Conservation (phyloP, 2,113 vertebrate species). For the Ptilorrhoa leucosticta region DNA sequence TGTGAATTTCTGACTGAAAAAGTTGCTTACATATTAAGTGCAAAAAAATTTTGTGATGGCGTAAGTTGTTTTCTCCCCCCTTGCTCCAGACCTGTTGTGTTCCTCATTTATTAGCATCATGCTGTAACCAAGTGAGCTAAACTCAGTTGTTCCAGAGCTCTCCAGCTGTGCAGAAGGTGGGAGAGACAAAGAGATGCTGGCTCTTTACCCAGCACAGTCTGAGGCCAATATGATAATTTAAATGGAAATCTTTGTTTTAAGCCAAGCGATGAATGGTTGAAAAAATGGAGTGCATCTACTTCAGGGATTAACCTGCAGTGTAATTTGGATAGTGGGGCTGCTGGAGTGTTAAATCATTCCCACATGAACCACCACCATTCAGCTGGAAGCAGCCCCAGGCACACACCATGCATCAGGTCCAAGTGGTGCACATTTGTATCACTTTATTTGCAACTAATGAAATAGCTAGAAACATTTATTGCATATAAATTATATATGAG, state of each 20-base stretch:
- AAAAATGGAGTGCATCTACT: neutral
- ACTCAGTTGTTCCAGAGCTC: neutral
- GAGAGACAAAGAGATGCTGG: neutral
- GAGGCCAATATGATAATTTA: neutral
- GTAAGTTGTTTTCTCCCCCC: neutral
- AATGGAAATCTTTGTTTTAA: constrained; percentile 4
- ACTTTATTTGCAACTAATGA: constrained; percentile 61
- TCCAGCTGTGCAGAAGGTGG: neutral
- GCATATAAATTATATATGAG: constrained; percentile 50
- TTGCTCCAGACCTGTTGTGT: neutral
- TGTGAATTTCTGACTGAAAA: neutral
- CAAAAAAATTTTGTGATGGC: neutral
- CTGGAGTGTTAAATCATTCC: constrained; percentile 24
- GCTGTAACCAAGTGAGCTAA: neutral
- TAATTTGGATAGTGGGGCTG: constrained; percentile 10
- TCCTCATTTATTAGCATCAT: neutral
- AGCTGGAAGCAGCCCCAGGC: constrained; percentile 30
- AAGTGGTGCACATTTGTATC: constrained; percentile 41
- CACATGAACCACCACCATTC: neutral
- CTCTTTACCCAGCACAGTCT: neutral
- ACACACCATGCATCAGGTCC: neutral
- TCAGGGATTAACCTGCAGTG: constrained; percentile 16
- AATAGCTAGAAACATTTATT: constrained; percentile 44
- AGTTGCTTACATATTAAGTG: neutral
- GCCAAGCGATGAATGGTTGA: constrained; percentile 4